Evolutionary conservation across 2,888 invertebrate species (phyloP).

Genomic region (Dasypogon diadema): DNA sequence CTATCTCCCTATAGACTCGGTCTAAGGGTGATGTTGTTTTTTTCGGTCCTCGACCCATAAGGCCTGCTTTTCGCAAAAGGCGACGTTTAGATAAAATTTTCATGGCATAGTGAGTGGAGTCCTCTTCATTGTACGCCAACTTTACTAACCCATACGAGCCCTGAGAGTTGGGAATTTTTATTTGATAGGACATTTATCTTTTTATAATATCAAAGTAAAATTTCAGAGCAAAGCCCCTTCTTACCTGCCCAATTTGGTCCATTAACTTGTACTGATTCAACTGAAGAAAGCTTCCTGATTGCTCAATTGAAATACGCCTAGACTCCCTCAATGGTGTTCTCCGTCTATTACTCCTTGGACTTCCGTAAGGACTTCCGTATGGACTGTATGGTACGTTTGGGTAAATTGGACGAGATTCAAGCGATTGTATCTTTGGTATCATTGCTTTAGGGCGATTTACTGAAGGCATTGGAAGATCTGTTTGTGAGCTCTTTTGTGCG

Average conservation of each 20-base stretch:
- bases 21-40: constrained; percentile 79
- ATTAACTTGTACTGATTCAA: constrained; percentile 93
- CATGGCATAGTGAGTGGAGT: constrained; percentile 97
- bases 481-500: constrained; percentile 20
- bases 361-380: constrained; percentile 80
- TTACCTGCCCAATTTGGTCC: constrained; percentile 93
- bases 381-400: constrained; percentile 81
- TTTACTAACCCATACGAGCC: constrained; percentile 98
- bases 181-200: constrained; percentile 21
- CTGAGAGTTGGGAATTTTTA: constrained; percentile 71
- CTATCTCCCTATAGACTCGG: constrained; percentile 94
- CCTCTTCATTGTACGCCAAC: constrained; percentile 95
- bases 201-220: too few species aligned
- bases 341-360: constrained; percentile 75
- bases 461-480: constrained; percentile 1
- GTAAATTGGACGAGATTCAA: constrained; percentile 75
- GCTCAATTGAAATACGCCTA: constrained; percentile 87
- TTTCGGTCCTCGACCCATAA: constrained; percentile 81
- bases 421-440: constrained; percentile 61
- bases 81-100: constrained; percentile 97
- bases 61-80: constrained; percentile 91
- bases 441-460: constrained; percentile 45
- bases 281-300: constrained; percentile 86
- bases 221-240: too few species aligned
- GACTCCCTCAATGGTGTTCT: constrained; percentile 83